Evolutionary conservation across 2,888 invertebrate species (phyloP), one percentile per base, ranked within the genome.

Genomic region (Tetheella fluctuosa): DNA sequence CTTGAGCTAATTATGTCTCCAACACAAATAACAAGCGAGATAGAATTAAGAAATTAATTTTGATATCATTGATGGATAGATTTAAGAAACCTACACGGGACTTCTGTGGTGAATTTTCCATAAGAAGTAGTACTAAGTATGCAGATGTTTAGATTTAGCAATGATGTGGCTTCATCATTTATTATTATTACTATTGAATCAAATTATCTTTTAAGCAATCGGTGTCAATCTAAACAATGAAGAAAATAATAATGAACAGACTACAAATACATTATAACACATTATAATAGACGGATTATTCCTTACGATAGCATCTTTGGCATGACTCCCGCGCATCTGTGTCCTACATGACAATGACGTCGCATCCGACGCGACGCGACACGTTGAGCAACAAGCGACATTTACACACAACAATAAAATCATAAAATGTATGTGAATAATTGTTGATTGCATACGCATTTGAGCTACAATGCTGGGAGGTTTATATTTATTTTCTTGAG

Each of bases 281-380:
- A 20, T 48, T 48, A 48, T 48, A 48, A 48, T 48, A 48, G 48
- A 48, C 17, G 20, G 17, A 20, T 10, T 17, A 20, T 48, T 48
- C 20, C 48, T 48, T 20, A 20, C 20, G 48, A 48, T 48, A 20
- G 42, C n/a, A 7, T 63, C 57, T 42, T 58, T 65, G 65, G 65
- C 65, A 62, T 57, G 54, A 17, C 23, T 57, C 59, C 62, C 59
- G 58, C 7, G 13, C 57, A 52, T 55, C 58, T 58, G 52, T 55
- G 55, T 55, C 55, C 55, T 34, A 55, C 37, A 55, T 55, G 17
- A 20, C 34, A 1, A 20, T 10, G 48, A 17, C 48, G 48, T 39
- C n/a, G 37, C 15, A n/a, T 39, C n/a, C 48, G 48, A 48, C 48
- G 48, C 17, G 48, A 20, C 20, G 48, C 48, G 48, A 20, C 37